Evolutionary conservation across 1,140 invertebrate species (phyloP).

Genomic region (Octopus bimaculoides): DNA sequence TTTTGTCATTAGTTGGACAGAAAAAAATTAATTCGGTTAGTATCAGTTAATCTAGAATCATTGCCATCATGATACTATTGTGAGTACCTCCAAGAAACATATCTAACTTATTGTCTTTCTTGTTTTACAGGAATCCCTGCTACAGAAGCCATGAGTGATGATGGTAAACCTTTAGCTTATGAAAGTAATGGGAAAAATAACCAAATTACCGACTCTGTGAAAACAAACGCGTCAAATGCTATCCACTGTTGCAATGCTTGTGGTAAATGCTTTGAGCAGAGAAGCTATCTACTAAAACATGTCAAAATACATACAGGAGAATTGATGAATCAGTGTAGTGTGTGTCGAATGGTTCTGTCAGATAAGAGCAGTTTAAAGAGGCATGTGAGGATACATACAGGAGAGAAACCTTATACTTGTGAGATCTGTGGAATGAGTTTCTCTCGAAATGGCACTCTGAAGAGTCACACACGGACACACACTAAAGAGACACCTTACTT

Average conservation of each 20-base stretch:
- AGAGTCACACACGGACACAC: slow-evolving; percentile 75
- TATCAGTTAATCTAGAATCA: too few relatives aligned
- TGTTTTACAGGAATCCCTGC: too few relatives aligned
- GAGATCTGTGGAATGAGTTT: slow-evolving; percentile 85
- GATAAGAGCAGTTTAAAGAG: slow-evolving; percentile 87
- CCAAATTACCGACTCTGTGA: too few relatives aligned
- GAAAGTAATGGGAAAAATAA: too few relatives aligned
- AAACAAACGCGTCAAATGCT: too few relatives aligned
- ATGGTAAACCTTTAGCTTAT: too few relatives aligned
- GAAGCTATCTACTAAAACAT: slow-evolving; percentile 6
- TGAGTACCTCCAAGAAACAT: too few relatives aligned
- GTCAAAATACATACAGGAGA: slow-evolving; percentile 22
- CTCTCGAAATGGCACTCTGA: slow-evolving; percentile 80
- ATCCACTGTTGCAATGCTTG: not conserved
- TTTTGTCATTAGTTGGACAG: too few relatives aligned
- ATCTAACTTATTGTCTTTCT: too few relatives aligned
- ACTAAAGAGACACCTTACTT: slow-evolving; percentile 76
- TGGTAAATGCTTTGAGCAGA: slow-evolving; percentile 17
- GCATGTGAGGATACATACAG: slow-evolving; percentile 65
- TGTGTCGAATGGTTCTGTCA: slow-evolving; percentile 44
- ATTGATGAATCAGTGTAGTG: slow-evolving; percentile 17
- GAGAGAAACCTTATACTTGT: slow-evolving; percentile 84
- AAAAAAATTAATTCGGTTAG: too few relatives aligned
- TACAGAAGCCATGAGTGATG: too few relatives aligned
- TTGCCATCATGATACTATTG: too few relatives aligned